phyloP scores from a whole-genome alignment of 2,113 vertebrate genomes.

The Falcunculus frontatus region DNA sequence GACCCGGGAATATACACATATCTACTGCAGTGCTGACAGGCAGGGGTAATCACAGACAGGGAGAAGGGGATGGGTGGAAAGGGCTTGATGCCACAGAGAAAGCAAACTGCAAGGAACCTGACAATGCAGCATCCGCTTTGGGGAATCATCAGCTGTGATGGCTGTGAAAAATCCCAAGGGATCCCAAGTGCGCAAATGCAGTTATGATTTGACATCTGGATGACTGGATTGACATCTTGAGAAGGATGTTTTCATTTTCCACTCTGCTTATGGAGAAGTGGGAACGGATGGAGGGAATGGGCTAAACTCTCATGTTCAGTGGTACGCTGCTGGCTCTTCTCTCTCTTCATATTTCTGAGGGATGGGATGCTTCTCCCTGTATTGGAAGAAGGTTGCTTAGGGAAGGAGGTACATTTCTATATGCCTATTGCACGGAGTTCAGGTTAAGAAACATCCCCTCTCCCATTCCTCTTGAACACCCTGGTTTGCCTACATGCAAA shows the following conservation, averaged over 20 bases:
- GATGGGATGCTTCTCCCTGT: not conserved
- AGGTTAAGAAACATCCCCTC: not conserved
- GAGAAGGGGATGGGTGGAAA: not conserved
- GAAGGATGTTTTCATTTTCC: constrained; percentile 8
- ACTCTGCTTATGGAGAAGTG: not conserved
- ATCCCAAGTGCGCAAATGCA: not conserved
- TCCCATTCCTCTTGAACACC: not conserved
- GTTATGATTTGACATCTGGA: constrained; percentile 7
- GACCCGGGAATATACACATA: not conserved
- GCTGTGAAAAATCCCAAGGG: not conserved
- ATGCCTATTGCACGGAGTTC: not conserved
- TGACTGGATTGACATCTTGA: not conserved
- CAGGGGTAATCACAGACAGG: not conserved
- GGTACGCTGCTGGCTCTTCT: not conserved
- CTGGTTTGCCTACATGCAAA: not conserved
- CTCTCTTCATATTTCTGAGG: not conserved
- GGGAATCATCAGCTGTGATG: not conserved
- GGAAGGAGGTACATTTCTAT: not conserved
- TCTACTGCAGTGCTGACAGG: not conserved
- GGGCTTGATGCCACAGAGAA: not conserved
- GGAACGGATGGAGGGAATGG: not conserved
- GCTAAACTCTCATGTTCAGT: not conserved
- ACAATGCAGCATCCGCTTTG: not conserved
- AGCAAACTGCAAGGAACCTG: not conserved
- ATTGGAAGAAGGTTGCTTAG: not conserved